Evolutionary conservation across 35 echinoderm and acorn worm genomes (phyloP).

Genomic region (Apostichopus parvimensis): DNA sequence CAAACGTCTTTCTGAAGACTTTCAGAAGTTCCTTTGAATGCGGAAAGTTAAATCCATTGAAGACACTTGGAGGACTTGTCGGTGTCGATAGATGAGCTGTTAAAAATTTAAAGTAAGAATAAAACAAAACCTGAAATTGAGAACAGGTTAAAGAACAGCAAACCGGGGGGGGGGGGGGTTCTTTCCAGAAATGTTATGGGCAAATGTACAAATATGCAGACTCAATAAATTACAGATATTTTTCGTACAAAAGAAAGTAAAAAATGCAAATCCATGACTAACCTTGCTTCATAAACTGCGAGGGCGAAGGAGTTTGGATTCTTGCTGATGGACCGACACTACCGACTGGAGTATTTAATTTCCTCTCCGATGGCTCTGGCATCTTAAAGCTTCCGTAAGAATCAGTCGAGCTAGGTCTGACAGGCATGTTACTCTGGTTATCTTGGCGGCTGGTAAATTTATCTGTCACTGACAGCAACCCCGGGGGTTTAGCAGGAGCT

Average conservation of each 20-base stretch:
- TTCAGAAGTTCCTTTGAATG: constrained; percentile 96
- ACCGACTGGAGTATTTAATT: too few species aligned
- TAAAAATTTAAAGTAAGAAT: not conserved
- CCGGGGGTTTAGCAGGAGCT: not conserved
- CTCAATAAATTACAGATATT: too few species aligned
- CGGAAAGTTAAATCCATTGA: constrained; percentile 76
- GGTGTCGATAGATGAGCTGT: constrained; percentile 5
- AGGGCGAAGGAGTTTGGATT: constrained; percentile 34
- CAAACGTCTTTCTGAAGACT: constrained; percentile 95
- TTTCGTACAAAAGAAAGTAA: too few species aligned
- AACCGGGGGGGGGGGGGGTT: too few species aligned
- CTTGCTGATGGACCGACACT: not conserved
- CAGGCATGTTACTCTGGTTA: not conserved
- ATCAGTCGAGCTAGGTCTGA: not conserved
- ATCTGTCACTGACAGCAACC: constrained; percentile 8
- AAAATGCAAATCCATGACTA: not conserved
- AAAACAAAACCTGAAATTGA: too few species aligned
- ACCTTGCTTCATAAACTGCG: constrained; percentile 40
- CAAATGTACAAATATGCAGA: too few species aligned
- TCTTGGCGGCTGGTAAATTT: constrained; percentile 1
- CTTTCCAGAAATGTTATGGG: too few species aligned
- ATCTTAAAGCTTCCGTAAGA: not conserved
- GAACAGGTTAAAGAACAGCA: too few species aligned
- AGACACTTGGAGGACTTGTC: constrained; percentile 48
- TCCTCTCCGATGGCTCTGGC: too few species aligned